These are phyloP conservation scores for Hippotragus niger DNA, from an alignment of 2,113 vertebrate species.

Conservation along the genomic window DNA sequence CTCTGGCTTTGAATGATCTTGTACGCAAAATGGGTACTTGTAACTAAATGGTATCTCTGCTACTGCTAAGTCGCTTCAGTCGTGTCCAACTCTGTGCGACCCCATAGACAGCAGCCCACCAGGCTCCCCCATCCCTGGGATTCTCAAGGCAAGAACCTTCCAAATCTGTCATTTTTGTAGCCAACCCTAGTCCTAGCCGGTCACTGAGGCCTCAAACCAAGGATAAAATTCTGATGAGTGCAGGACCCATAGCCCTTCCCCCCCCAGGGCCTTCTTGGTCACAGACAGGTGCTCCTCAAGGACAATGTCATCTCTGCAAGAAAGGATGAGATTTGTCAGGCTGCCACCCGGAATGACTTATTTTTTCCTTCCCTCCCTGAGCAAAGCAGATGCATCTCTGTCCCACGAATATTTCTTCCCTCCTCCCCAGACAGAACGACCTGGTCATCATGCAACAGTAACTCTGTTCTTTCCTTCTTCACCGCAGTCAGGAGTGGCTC, in stretches of 20 bases:
- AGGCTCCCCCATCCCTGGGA: too few relatives aligned
- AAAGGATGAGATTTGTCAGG: neutral
- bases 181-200: neutral
- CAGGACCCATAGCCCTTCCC: fast-evolving
- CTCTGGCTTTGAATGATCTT: neutral
- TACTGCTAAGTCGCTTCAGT: too few relatives aligned
- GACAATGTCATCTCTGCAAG: neutral
- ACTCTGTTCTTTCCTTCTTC: neutral
- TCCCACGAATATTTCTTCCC: neutral
- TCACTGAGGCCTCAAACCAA: neutral
- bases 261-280: neutral
- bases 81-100: too few relatives aligned
- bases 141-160: neutral
- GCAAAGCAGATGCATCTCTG: neutral
- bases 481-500: neutral
- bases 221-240: neutral
- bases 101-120: too few relatives aligned
- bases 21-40: neutral
- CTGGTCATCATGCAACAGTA: neutral
- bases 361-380: neutral
- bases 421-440: neutral
- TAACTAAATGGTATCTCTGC: neutral
- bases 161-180: neutral
- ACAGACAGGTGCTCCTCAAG: neutral
- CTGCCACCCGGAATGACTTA: neutral